Base-by-base conservation (phyloP, 2,888 invertebrate species). In the Leptopilina drosophilae region DNA sequence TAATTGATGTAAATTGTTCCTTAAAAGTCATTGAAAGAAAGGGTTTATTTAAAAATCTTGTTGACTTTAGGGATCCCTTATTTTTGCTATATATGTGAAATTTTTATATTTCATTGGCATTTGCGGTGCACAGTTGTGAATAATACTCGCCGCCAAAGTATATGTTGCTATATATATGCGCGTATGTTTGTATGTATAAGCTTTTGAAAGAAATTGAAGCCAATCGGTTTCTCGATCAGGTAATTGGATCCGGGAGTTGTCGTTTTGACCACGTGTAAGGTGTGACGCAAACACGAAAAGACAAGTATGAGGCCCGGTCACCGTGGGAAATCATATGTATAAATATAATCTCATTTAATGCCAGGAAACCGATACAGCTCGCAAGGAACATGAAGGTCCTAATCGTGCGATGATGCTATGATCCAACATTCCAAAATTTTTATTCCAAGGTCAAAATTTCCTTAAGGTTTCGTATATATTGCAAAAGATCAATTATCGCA, bases 291-390 rank as follows among this genome's bases (percentile, higher is more conserved):
- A 87, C 81, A 82, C 83, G 84, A 83, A 82, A 84, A 79, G 84
- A 83, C 85, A 85, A 84, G 82, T 82, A 82, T 81, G 80, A 78
- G 81, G 82, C 78, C 79, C 80, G 80, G 80, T 82, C 81, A 83
- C 84, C 87, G 86, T 87, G 88, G 85, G 86, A 88, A 88, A 82
- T 85, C 80, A 80, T 81, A 82, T 83, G 76, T 82, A 76, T 80
- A 76, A 80, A 82, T 77, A 66, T 77, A 66, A 77, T 78, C 79
- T 33, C 80, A 69, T 66, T 66, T 66, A 67, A 67, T 46, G 46
- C 11, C 20, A 20, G 67, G 67, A 67, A 67, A 67, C 46, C 67
- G 49, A 67, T 67, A 67, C 3, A 33, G 33, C 33, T 33, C 33
- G 33, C 33, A 33, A 6, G 46, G 20, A 67, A 66, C 66, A 67